Evolutionary conservation across 2,113 vertebrate genomes (phyloP).

Genomic region (Carollia perspicillata): DNA sequence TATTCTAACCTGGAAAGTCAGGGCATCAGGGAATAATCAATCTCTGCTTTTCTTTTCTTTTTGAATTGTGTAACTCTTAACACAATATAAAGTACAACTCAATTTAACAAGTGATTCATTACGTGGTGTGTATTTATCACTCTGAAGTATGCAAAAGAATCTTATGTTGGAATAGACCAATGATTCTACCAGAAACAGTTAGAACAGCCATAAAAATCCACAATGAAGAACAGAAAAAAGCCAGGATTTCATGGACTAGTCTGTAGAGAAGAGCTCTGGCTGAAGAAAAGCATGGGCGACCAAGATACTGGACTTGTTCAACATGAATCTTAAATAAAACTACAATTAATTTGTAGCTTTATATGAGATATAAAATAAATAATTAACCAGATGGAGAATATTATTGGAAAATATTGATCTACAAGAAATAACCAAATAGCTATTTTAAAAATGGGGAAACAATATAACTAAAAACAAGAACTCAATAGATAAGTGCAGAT

Average conservation of each 20-base stretch:
- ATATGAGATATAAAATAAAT: background rate
- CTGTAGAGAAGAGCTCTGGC: background rate
- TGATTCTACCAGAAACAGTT: background rate
- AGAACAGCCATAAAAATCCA: background rate
- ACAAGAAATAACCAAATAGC: background rate
- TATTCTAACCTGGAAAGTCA: background rate
- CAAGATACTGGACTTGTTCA: background rate
- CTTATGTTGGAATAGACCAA: background rate
- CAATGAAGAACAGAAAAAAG: background rate
- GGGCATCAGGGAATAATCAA: accelerated
- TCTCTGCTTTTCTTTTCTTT: background rate
- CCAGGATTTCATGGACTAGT: background rate
- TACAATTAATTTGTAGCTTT: background rate
- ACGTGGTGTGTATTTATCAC: background rate
- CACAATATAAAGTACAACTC: background rate
- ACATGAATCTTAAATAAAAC: background rate
- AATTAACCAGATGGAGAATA: background rate
- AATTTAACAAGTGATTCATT: background rate
- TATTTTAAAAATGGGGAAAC: background rate
- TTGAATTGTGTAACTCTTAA: background rate
- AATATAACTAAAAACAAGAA: background rate
- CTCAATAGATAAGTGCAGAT: background rate
- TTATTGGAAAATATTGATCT: background rate
- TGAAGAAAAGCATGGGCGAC: background rate
- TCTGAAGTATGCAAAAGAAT: background rate